phyloP scores from a whole-genome alignment of 2,797 vertebrate species.

The Tangara arthus region DNA sequence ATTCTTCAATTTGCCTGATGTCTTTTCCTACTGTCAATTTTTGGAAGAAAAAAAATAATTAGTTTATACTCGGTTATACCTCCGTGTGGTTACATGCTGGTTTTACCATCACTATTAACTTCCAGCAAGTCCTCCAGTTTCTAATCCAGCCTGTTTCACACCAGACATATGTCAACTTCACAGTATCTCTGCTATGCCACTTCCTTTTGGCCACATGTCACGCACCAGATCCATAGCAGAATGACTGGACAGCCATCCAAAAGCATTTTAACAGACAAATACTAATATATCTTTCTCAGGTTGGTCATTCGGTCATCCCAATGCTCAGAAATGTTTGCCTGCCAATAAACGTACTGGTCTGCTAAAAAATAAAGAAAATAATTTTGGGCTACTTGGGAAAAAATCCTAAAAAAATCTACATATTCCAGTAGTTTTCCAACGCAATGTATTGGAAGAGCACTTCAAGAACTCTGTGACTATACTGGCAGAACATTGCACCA shows the following conservation, averaged over 20 bases:
- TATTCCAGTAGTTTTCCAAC: neutral
- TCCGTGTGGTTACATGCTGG: neutral
- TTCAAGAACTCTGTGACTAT: neutral
- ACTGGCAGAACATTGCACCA: neutral
- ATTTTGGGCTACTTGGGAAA: neutral
- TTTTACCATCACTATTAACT: neutral
- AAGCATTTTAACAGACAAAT: neutral
- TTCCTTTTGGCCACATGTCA: neutral
- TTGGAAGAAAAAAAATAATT: neutral
- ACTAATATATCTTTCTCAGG: neutral
- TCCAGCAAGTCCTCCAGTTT: neutral
- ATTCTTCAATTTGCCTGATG: neutral
- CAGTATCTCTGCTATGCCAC: neutral
- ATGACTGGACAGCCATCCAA: neutral
- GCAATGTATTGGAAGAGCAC: neutral
- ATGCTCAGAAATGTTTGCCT: neutral
- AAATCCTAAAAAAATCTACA: neutral
- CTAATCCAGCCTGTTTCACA: neutral
- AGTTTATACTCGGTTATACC: neutral
- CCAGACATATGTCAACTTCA: neutral
- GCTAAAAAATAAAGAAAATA: neutral
- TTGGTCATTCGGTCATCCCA: neutral
- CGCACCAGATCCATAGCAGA: neutral
- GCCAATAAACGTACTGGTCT: neutral
- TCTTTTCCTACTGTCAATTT: neutral